phyloP scores from a whole-genome alignment of 2,113 vertebrate genomes.

The Monopterus albus region DNA sequence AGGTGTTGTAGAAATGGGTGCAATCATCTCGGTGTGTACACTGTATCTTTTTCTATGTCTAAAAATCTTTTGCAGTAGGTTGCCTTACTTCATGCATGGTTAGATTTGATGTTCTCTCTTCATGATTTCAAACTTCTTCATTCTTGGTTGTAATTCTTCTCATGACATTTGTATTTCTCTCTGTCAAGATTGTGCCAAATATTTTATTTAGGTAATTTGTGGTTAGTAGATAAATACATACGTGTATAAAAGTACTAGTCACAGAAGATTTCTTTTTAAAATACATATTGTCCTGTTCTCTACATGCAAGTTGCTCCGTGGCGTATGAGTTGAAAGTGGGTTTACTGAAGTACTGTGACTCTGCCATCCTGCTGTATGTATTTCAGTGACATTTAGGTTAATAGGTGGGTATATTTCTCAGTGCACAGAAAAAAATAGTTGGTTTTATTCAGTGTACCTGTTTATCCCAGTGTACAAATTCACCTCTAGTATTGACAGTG shows the following conservation, averaged over 20 bases:
- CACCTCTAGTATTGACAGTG: slow-evolving; percentile 62
- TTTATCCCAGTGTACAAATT: slow-evolving; percentile 57
- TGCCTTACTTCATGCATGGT: slow-evolving; percentile 94
- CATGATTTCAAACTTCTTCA: slow-evolving; percentile 79
- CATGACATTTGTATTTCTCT: slow-evolving; percentile 65
- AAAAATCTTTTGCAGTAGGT: slow-evolving; percentile 91
- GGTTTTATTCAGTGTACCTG: slow-evolving; percentile 56
- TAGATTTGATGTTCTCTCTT: slow-evolving; percentile 88
- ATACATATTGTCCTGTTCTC: slow-evolving; percentile 65
- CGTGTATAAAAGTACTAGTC: slow-evolving; percentile 65
- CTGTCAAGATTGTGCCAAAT: slow-evolving; percentile 74
- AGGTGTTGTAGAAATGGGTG: slow-evolving; percentile 77
- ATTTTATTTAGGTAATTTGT: slow-evolving; percentile 68
- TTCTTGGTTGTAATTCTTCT: slow-evolving; percentile 64
- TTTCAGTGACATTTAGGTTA: slow-evolving; percentile 64
- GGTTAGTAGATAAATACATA: slow-evolving; percentile 69
- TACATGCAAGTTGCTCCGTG: slow-evolving; percentile 61
- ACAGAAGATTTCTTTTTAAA: slow-evolving; percentile 46
- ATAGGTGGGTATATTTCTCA: slow-evolving; percentile 58
- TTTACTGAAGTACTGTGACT: slow-evolving; percentile 56
- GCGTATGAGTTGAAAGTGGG: slow-evolving; percentile 60
- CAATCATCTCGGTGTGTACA: slow-evolving; percentile 72
- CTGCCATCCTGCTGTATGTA: slow-evolving; percentile 58
- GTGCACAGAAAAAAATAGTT: slow-evolving; percentile 56
- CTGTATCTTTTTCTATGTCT: slow-evolving; percentile 84